Evolutionary conservation across 2,888 invertebrate genomes (phyloP).

Genomic region (Perithous albicinctus): DNA sequence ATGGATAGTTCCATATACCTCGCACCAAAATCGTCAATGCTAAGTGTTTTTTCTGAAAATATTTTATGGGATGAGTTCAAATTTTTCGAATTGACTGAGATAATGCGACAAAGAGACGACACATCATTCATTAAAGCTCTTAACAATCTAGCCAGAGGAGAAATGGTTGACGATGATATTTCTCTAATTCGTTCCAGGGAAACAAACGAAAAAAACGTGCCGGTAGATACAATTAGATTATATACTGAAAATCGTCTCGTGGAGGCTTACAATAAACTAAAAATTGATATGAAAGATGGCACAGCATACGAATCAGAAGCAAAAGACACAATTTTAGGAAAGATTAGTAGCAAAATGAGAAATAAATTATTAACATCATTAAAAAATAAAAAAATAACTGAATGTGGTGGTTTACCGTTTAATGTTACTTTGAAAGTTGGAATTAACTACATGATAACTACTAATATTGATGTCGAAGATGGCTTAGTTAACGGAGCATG

Average conservation of each 20-base stretch:
- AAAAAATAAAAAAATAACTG: constrained; percentile 50
- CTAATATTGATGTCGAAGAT: constrained; percentile 43
- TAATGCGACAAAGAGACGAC: constrained; percentile 77
- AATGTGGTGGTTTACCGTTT: too few relatives aligned
- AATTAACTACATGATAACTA: constrained; percentile 67
- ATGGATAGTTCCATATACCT: constrained; percentile 71
- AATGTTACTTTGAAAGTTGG: too few relatives aligned
- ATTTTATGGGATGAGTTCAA: constrained; percentile 52
- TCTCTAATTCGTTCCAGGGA: constrained; percentile 64
- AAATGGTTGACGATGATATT: constrained; percentile 69
- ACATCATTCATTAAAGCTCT: constrained; percentile 70
- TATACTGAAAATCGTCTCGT: constrained; percentile 16
- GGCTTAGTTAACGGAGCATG: constrained; percentile 24
- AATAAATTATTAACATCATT: constrained; percentile 48
- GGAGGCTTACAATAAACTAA: constrained; percentile 18
- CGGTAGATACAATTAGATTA: constrained; percentile 6
- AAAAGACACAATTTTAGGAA: constrained; percentile 59
- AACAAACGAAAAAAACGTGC: constrained; percentile 54
- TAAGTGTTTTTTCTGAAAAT: constrained; percentile 38
- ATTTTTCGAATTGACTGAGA: constrained; percentile 74
- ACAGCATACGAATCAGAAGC: constrained; percentile 44
- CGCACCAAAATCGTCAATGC: constrained; percentile 42
- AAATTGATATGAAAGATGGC: not conserved
- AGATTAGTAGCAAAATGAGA: constrained; percentile 46
- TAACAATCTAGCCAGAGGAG: constrained; percentile 72